These are phyloP conservation scores for Neosilurus mollespiculum DNA, from an alignment of 2,797 vertebrate species.

Conservation along the genomic window DNA sequence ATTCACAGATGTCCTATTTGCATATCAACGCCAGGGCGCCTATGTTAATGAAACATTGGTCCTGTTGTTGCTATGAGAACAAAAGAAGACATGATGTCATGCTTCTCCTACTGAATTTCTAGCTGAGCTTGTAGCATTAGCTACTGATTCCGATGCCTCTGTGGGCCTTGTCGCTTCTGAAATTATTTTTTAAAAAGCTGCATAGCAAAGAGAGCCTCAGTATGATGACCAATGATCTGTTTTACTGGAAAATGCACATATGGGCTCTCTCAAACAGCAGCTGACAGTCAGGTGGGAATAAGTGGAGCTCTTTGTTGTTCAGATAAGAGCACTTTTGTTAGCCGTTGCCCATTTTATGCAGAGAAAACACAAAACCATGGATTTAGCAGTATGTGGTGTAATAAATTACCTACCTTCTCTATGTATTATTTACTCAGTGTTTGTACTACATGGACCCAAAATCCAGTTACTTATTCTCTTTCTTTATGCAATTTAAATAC, in stretches of 20 bases:
- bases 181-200: neutral
- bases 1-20: slow-evolving; percentile 55
- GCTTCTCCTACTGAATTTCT: slow-evolving; percentile 15
- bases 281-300: slow-evolving; percentile 31
- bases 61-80: slow-evolving; percentile 59
- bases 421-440: neutral
- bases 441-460: neutral
- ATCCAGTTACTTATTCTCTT: neutral
- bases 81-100: slow-evolving; percentile 59
- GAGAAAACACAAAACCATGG: neutral
- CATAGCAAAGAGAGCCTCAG: neutral
- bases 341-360: neutral
- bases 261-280: slow-evolving; percentile 1
- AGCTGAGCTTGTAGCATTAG: slow-evolving; percentile 25
- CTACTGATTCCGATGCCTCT: too few species aligned
- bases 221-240: neutral
- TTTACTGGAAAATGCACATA: slow-evolving; percentile 3
- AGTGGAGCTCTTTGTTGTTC: slow-evolving; percentile 12
- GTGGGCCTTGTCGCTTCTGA: neutral
- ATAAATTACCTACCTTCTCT: neutral
- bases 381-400: too few species aligned
- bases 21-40: slow-evolving; percentile 55
- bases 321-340: slow-evolving; percentile 16
- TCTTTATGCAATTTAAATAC: neutral
- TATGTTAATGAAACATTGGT: slow-evolving; percentile 59